Evolutionary conservation across 2,797 vertebrate species (phyloP).

Genomic region (Uromys caudimaculatus): DNA sequence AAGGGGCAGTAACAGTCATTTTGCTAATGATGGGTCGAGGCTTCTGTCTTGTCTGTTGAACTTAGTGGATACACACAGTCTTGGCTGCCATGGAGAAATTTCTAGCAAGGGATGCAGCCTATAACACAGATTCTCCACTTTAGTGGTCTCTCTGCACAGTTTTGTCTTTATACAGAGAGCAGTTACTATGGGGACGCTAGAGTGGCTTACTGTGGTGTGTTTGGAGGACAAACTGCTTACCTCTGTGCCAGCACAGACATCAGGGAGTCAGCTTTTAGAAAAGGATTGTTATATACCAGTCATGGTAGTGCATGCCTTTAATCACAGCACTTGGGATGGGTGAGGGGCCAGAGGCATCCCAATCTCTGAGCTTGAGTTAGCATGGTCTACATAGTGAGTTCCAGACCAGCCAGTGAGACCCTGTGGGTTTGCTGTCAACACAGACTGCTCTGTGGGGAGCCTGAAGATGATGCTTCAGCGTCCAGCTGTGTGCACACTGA

Average conservation of each 20-base stretch:
- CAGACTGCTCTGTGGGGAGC: not conserved
- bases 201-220: not conserved
- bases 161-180: not conserved
- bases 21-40: not conserved
- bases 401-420: not conserved
- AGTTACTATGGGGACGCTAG: not conserved
- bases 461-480: not conserved
- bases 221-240: not conserved
- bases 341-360: too few species aligned
- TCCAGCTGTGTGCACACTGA: not conserved
- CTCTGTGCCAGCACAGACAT: not conserved
- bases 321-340: not conserved
- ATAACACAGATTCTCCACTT: not conserved
- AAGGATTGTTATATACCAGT: not conserved
- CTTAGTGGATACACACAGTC: not conserved
- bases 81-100: not conserved
- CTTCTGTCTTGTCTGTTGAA: not conserved
- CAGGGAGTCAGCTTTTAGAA: not conserved
- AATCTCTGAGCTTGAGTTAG: not conserved
- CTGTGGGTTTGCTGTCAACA: not conserved
- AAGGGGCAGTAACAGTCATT: fast-evolving
- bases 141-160: not conserved
- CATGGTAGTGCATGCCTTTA: not conserved
- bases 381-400: not conserved
- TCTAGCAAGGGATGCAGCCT: not conserved